Percentiles rank a stretch among this genome's conserved stretches.
Conservation (phyloP, 2,888 invertebrate species). For the Melinopterus prodromus region DNA sequence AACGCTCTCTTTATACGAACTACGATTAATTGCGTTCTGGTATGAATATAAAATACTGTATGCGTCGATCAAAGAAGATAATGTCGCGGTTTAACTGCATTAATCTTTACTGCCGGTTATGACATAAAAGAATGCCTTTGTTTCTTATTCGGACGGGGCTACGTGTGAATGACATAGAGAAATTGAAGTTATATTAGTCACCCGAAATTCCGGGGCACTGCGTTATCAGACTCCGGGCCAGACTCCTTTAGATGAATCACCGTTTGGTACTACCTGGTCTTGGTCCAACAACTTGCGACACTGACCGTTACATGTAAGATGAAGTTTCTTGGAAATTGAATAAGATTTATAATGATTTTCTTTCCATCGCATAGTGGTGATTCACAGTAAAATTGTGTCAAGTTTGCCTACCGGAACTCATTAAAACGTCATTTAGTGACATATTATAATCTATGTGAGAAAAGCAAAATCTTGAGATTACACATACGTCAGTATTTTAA, state of each 20-base stretch:
- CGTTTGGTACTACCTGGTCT: neutral
- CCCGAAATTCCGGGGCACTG: constrained; percentile 4
- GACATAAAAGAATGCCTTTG: neutral
- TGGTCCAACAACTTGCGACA: neutral
- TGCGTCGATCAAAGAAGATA: too few species aligned
- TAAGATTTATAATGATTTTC: neutral
- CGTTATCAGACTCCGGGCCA: constrained; percentile 4
- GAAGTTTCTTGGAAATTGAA: neutral
- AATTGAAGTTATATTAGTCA: neutral
- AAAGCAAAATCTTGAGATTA: too few species aligned
- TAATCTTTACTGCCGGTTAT: neutral
- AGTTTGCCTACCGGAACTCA: neutral
- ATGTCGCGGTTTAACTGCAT: neutral
- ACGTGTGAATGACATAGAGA: neutral
- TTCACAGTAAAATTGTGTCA: neutral
- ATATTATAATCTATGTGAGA: too few species aligned
- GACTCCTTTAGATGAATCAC: neutral
- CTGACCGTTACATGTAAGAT: neutral
- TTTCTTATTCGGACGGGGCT: neutral
- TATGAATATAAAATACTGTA: neutral
- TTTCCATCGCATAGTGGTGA: neutral
- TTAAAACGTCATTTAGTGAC: too few species aligned
- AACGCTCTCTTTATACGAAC: neutral
- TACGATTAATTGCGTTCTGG: neutral
- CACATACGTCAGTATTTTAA: too few species aligned